These are phyloP conservation scores for Crypturellus undulatus DNA, from an alignment of 2,113 vertebrate genomes.

Conservation along the genomic window DNA sequence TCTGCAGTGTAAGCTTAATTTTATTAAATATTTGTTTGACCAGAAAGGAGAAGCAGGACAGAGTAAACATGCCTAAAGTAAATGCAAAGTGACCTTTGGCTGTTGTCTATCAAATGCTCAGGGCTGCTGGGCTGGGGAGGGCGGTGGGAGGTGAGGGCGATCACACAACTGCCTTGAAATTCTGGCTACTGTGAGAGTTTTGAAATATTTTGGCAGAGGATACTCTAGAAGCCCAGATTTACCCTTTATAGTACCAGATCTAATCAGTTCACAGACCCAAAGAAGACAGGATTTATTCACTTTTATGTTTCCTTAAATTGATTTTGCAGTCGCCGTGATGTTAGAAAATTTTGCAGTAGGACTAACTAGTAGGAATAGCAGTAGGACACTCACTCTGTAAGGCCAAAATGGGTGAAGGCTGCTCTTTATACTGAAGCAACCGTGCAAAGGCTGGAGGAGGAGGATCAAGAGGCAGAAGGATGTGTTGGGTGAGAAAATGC, in stretches of 20 bases:
- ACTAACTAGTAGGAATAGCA: too few species aligned
- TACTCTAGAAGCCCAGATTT: neutral
- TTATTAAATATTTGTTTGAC: constrained; percentile 75
- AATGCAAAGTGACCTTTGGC: constrained; percentile 65
- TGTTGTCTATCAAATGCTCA: neutral
- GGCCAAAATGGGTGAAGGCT: neutral
- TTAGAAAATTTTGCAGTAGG: neutral
- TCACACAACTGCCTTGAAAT: neutral
- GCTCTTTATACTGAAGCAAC: neutral
- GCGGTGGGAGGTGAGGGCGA: constrained; percentile 19
- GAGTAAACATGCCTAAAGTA: constrained; percentile 56
- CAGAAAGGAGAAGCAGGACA: constrained; percentile 56
- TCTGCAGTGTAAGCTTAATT: constrained; percentile 44
- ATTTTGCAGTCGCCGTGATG: accelerated
- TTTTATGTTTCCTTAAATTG: neutral
- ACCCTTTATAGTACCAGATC: neutral
- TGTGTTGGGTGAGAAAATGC: neutral
- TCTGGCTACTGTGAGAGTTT: neutral
- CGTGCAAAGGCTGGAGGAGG: neutral
- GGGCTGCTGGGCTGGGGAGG: neutral
- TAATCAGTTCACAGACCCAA: neutral
- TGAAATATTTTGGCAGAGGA: neutral
- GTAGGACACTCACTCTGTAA: neutral
- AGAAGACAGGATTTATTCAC: neutral
- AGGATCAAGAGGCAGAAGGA: neutral